These are phyloP conservation scores for Ptilodon capucinus DNA, from an alignment of 2,888 invertebrate genomes.

Conservation along the genomic window DNA sequence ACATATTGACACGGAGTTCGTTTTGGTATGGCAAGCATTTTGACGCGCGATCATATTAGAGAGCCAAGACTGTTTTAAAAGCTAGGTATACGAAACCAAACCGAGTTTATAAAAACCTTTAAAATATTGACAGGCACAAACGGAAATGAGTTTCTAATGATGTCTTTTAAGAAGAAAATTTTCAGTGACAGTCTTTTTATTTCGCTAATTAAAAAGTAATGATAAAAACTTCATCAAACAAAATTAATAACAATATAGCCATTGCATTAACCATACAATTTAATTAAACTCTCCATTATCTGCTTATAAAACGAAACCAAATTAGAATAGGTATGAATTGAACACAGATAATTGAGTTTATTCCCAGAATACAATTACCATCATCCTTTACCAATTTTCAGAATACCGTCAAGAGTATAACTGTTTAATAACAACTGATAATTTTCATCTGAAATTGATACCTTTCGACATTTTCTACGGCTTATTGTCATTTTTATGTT, in stretches of 20 bases:
- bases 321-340: too few relatives aligned
- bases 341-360: background rate
- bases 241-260: too few relatives aligned
- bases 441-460: too few relatives aligned
- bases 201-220: background rate
- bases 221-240: background rate
- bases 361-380: background rate
- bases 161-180: background rate
- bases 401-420: background rate
- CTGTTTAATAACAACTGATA: background rate
- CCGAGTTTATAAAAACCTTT: too few relatives aligned
- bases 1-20: too few relatives aligned
- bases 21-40: too few relatives aligned
- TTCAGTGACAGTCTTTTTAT: background rate
- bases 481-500: too few relatives aligned
- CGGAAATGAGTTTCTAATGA: background rate
- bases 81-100: too few relatives aligned
- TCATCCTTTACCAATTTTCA: background rate
- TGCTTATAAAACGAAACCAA: too few relatives aligned
- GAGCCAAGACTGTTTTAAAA: too few relatives aligned
- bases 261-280: background rate
- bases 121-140: background rate
- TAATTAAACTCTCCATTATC: background rate
- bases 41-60: too few relatives aligned
- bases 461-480: too few relatives aligned